A percentile compares a stretch with the other conserved stretches of the same genome.
These are phyloP conservation scores for Enteromius trimaculatus DNA, from an alignment of 2,797 vertebrate species.

Conservation along the genomic window DNA sequence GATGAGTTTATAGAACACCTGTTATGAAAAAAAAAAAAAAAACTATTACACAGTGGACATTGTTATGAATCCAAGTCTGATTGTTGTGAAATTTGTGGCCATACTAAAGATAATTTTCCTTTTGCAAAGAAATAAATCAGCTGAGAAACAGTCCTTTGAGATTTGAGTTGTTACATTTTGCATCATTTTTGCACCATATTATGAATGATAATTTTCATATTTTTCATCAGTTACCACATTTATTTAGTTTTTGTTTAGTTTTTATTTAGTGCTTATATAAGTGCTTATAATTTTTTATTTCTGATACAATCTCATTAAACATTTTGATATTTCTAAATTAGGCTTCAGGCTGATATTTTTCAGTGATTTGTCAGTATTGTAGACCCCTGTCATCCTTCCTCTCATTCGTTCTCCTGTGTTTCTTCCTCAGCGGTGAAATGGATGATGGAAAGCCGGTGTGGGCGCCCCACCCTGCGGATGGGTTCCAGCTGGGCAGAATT, in stretches of 20 bases:
- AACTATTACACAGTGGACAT: neutral
- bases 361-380: neutral
- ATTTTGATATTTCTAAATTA: neutral
- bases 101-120: neutral
- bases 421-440: slow-evolving; percentile 79
- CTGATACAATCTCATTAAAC: neutral
- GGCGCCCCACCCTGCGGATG: slow-evolving; percentile 93
- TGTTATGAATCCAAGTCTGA: neutral
- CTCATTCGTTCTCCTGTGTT: slow-evolving; percentile 49
- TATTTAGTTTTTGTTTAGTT: neutral
- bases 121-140: neutral
- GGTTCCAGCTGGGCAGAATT: slow-evolving; percentile 97
- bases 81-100: neutral
- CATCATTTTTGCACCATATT: no score
- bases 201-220: no score
- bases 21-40: no score
- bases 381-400: neutral
- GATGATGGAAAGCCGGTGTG: slow-evolving; percentile 98
- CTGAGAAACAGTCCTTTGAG: neutral
- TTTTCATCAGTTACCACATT: neutral
- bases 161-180: neutral
- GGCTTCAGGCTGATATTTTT: neutral
- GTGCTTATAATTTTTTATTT: neutral
- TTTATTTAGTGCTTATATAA: no score
- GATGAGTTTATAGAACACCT: no score